Percentiles rank a stretch among this genome's conserved stretches.
These are phyloP conservation scores for Muscicapa comitata DNA, from an alignment of 2,797 vertebrate genomes.

Conservation along the genomic window DNA sequence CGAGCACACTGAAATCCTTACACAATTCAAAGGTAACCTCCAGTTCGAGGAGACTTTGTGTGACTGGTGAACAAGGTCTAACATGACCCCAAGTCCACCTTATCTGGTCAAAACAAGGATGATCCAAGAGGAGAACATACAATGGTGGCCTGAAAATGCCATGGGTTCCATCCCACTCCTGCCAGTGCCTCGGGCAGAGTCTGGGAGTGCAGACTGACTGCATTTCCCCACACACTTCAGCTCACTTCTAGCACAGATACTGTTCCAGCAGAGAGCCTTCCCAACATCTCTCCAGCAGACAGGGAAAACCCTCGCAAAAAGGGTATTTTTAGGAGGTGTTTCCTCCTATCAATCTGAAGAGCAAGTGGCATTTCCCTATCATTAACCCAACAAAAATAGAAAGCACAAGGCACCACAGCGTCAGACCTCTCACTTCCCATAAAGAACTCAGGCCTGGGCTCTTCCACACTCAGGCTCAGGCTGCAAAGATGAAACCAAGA, in stretches of 20 bases:
- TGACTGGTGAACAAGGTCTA: not conserved
- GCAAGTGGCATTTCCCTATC: not conserved
- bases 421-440: not conserved
- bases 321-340: not conserved
- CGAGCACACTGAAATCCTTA: not conserved
- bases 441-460: not conserved
- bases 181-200: accelerated
- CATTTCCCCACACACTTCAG: not conserved
- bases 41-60: not conserved
- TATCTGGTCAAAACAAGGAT: not conserved
- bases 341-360: not conserved
- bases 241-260: not conserved
- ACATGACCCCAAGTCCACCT: not conserved
- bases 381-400: not conserved
- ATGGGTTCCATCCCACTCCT: not conserved
- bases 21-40: not conserved
- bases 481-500: not conserved
- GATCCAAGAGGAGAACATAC: not conserved
- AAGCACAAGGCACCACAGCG: not conserved
- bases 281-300: not conserved
- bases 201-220: not conserved
- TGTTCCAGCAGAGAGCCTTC: not conserved
- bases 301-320: not conserved
- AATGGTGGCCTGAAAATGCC: not conserved
- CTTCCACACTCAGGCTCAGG: not conserved